Base-by-base conservation (phyloP, 92 coral and sea anemone genomes). In the Actinostola sp. region DNA sequence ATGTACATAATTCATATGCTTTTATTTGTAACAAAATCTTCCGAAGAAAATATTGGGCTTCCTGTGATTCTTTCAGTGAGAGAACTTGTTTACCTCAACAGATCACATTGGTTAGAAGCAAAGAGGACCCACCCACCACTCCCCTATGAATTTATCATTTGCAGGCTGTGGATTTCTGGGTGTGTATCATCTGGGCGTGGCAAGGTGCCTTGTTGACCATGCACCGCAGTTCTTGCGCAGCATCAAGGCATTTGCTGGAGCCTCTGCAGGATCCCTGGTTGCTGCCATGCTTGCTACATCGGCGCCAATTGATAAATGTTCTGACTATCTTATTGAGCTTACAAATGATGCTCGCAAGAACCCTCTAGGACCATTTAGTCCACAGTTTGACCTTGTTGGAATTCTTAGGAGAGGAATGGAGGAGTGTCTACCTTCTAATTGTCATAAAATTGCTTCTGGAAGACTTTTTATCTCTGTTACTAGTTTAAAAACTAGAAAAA, bases 91-190 rank as follows among this genome's bases (percentile, higher is more conserved):
- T 29, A 24, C 29, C 21, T 13, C 29, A 23, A 10, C 32, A 54
- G 61, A 23, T 7, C 32, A 5, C 29, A 8, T 54, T 16, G 32
- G 2, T 28, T 13, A 28, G 38, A 15, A 57, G 21, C 5, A n/a
- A n/a, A 3, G 29, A 29, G 36, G 0, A 29, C 20, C 29, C 32
- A 20, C 31, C 61, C 32, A 55, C 61, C 33, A 17, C 42, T 3
- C 70, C 21, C 32, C 72, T 27, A 91, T 94, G 86, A 94, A 94
- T 73, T 30, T 94, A 8, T 94, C 98, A 67, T 94, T 94, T 72
- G 98, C 98, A 34, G 98, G 98, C 55, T 94, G 98, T 77, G 98
- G 98, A 39, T 94, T 94, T 70, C 85, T 91, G n/a, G 97, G 97
- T 48, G 86, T 94, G 25, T 94, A 91, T 32, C 95, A 94, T 70